Evolutionary conservation across 1,140 invertebrate species (phyloP), one percentile per base, ranked within the genome.

Genomic region (Cydia amplana): DNA sequence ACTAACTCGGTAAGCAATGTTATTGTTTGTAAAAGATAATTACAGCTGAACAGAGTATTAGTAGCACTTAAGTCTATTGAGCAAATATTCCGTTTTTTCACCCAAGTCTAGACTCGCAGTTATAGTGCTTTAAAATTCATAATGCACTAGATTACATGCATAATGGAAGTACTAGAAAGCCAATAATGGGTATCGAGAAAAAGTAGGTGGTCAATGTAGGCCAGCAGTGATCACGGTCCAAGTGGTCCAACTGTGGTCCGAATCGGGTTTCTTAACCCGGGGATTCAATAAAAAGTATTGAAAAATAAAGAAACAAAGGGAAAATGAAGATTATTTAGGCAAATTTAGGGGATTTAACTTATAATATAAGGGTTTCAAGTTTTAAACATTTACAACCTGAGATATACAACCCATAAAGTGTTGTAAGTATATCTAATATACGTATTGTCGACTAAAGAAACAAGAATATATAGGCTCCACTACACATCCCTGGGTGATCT

Each of bases 151-250:
- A 60, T 60, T 23, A 23, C 18, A 23, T 60, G 55, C 55, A 60
- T 60, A 60, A 60, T 60, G 55, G 23, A 60, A 55, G 51, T 23
- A 20, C 55, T 60, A 60, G 55, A 60, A 60, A 60, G 55, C 20
- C 55, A 60, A 60, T 60, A 60, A 60, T 60, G 55, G 49, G n/a
- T 51, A 23, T 23, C 55, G 55, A 60, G 55, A 60, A 60, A 60
- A 60, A 60, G 55, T 60, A 60, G 55, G 18, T 60, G 55, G 55
- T 23, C 18, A 3, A 60, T 60, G 55, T 60, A 23, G 55, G 55
- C 55, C 55, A 60, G 55, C 9, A 9, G 18, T 60, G 18, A 60
- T n/a, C 55, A 60, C 18, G 18, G 20, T 60, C 51, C 51, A 55
- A 18, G 7, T n/a, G 18, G 20, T 60, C 51, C 51, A 55, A 18